These are phyloP conservation scores for Limonius californicus DNA, from an alignment of 1,140 invertebrate species.

Conservation along the genomic window DNA sequence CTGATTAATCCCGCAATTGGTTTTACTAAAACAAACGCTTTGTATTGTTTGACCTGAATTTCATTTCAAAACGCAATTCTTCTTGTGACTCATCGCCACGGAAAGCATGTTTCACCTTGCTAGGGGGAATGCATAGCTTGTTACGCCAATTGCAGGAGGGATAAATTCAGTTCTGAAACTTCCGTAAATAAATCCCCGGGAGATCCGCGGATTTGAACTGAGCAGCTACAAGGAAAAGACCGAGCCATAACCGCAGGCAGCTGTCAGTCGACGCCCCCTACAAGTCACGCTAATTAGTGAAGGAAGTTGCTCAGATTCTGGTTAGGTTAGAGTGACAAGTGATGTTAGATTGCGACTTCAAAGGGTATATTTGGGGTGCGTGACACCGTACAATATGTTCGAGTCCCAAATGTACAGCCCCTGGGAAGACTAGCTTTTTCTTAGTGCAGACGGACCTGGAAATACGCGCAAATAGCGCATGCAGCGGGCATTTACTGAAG, in stretches of 20 bases:
- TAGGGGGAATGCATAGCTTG: not conserved
- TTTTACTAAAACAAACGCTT: too few species aligned
- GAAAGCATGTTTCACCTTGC: too few species aligned
- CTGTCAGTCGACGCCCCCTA: slow-evolving; percentile 22
- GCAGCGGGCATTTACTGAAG: too few species aligned
- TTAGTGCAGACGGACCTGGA: too few species aligned
- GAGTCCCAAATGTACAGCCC: not conserved
- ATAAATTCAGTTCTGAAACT: slow-evolving; percentile 5
- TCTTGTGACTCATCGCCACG: too few species aligned
- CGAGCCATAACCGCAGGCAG: slow-evolving; percentile 18
- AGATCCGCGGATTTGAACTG: slow-evolving; percentile 15
- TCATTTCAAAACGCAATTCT: too few species aligned
- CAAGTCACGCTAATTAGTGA: slow-evolving; percentile 22
- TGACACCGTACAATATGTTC: not conserved
- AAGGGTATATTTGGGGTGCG: not conserved
- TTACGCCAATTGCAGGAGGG: not conserved
- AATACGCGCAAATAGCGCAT: too few species aligned
- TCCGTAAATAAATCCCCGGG: slow-evolving; percentile 4
- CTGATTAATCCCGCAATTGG: too few species aligned
- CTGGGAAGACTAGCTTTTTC: too few species aligned
- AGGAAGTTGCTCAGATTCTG: slow-evolving; percentile 23
- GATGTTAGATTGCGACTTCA: slow-evolving; percentile 7
- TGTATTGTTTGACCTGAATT: too few species aligned
- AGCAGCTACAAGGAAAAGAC: slow-evolving; percentile 20
- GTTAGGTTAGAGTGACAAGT: slow-evolving; percentile 5